Conservation (phyloP, 1,140 invertebrate species). For the Brachionus manjavacas region DNA sequence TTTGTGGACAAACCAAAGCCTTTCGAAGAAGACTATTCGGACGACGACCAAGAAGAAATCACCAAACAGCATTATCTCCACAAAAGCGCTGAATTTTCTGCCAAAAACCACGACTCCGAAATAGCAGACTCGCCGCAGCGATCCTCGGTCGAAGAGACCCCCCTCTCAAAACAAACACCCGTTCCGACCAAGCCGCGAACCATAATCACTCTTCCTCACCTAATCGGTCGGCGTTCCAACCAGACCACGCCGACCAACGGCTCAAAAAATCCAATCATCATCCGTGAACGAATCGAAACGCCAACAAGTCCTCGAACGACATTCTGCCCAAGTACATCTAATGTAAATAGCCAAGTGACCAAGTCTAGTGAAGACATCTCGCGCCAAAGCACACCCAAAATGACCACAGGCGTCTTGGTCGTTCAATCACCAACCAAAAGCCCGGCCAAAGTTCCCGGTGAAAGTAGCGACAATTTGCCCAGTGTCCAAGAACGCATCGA, state of each 20-base stretch:
- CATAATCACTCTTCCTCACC: slow-evolving; percentile 9
- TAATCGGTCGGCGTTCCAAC: not conserved
- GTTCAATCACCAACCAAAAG: not conserved
- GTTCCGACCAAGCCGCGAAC: slow-evolving; percentile 5
- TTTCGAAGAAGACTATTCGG: not conserved
- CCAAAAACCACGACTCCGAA: not conserved
- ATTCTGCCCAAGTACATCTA: not conserved
- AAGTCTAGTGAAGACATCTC: slow-evolving; percentile 2
- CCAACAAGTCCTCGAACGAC: not conserved
- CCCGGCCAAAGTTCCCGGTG: not conserved
- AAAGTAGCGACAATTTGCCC: not conserved
- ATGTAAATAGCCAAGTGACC: not conserved
- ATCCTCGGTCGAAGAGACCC: not conserved
- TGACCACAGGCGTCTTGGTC: not conserved
- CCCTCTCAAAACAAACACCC: not conserved
- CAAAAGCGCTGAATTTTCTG: not conserved
- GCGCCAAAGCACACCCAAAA: not conserved
- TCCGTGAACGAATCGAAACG: slow-evolving; percentile 5
- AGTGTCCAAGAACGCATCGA: slow-evolving; percentile 40
- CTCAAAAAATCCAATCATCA: slow-evolving; percentile 17
- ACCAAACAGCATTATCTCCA: not conserved
- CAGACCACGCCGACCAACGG: not conserved
- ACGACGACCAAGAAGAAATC: not conserved
- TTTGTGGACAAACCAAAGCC: not conserved
- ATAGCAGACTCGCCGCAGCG: not conserved